Percentiles rank a stretch among this genome's conserved stretches.
These are phyloP conservation scores for Amblyornis subalaris DNA, from an alignment of 2,113 vertebrate genomes.

Conservation along the genomic window DNA sequence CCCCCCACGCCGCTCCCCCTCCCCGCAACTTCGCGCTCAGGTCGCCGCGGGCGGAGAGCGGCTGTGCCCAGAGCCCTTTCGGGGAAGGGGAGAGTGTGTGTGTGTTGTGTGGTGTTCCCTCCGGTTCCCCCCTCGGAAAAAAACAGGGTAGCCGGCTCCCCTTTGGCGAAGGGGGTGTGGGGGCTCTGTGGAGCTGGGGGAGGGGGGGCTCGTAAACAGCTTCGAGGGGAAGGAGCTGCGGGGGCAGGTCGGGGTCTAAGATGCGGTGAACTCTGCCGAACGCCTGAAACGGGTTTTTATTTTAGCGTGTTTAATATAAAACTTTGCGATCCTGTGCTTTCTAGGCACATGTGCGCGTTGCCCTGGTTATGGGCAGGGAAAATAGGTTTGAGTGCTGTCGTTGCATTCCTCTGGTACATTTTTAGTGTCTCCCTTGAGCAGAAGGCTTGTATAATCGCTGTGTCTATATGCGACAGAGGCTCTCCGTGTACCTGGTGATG, in stretches of 20 bases:
- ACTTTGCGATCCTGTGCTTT: constrained; percentile 25
- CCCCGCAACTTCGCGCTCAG: neutral
- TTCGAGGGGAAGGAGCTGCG: neutral
- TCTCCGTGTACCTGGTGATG: constrained; percentile 38
- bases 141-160: neutral
- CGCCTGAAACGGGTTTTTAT: neutral
- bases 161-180: neutral
- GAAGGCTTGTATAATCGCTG: constrained; percentile 22
- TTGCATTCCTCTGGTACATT: constrained; percentile 39
- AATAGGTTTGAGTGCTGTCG: neutral
- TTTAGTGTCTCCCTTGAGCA: constrained; percentile 30
- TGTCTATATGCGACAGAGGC: neutral
- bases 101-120: too few relatives aligned
- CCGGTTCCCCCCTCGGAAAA: neutral
- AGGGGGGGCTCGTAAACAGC: neutral
- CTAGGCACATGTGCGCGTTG: constrained; percentile 29
- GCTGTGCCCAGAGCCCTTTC: neutral
- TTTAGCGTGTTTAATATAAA: neutral
- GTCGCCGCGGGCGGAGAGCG: neutral
- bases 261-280: neutral
- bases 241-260: neutral
- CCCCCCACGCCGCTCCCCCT: neutral
- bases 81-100: accelerated
- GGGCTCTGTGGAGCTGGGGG: neutral
- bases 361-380: constrained; percentile 28